Evolutionary conservation across 2,113 vertebrate genomes (phyloP).

Genomic region (Ascaphus truei): DNA sequence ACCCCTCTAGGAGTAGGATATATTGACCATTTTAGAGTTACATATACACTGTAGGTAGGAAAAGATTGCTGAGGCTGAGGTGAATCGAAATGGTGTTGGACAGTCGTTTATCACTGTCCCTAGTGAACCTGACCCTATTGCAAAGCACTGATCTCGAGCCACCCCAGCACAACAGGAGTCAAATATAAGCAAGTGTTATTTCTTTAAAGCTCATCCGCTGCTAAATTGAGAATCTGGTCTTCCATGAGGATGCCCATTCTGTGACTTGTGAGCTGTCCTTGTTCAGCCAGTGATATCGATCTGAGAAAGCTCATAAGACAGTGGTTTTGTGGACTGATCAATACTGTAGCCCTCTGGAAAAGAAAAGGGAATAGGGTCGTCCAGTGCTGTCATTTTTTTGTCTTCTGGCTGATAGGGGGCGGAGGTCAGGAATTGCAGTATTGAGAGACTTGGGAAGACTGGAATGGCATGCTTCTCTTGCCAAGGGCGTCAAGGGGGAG

Average conservation of each 20-base stretch:
- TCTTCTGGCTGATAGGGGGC: not conserved
- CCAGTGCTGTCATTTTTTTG: not conserved
- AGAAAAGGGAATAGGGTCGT: not conserved
- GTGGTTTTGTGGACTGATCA: not conserved
- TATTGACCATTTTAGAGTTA: not conserved
- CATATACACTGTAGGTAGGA: not conserved
- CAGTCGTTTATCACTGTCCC: slow-evolving; percentile 21
- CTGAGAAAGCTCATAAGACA: slow-evolving; percentile 15
- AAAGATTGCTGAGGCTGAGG: not conserved
- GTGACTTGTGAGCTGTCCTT: not conserved
- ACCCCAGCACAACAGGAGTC: not conserved
- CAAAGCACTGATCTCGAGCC: slow-evolving; percentile 9
- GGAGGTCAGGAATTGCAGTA: slow-evolving; percentile 18
- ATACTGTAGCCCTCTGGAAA: not conserved
- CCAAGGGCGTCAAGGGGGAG: not conserved
- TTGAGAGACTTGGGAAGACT: not conserved
- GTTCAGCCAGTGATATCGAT: slow-evolving; percentile 14
- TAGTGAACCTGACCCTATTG: not conserved
- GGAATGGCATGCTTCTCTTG: not conserved
- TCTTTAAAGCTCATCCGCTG: slow-evolving; percentile 27
- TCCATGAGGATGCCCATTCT: slow-evolving; percentile 8
- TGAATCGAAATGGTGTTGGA: not conserved
- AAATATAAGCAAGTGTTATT: not conserved
- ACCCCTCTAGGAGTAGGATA: not conserved
- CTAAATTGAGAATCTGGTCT: slow-evolving; percentile 29